These are phyloP conservation scores for Sternotherus odoratus DNA, from an alignment of 2,797 vertebrate genomes.

Conservation along the genomic window DNA sequence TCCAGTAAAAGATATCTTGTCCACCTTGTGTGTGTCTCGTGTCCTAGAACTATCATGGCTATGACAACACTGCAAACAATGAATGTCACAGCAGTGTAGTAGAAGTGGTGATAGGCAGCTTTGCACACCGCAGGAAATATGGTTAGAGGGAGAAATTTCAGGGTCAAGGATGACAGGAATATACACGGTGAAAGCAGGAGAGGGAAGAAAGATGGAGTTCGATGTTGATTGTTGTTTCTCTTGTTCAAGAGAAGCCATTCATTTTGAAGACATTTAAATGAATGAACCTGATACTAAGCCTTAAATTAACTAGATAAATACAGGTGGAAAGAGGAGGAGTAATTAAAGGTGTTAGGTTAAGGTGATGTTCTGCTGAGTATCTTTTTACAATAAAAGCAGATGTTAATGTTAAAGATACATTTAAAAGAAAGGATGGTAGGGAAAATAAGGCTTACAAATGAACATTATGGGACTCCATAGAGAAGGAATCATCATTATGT, in stretches of 20 bases:
- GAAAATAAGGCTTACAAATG: not conserved
- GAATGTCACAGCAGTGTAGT: not conserved
- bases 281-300: not conserved
- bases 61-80: not conserved
- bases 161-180: not conserved
- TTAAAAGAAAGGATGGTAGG: not conserved
- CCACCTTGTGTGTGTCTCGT: not conserved
- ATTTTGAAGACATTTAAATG: not conserved
- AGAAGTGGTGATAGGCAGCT: not conserved
- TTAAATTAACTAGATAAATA: not conserved
- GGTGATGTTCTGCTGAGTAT: not conserved
- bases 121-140: accelerated
- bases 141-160: not conserved
- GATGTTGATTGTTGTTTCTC: not conserved
- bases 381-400: not conserved
- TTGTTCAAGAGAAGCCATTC: accelerated
- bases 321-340: not conserved
- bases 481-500: not conserved
- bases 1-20: not conserved
- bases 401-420: not conserved
- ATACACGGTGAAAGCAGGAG: not conserved
- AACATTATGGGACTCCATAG: not conserved
- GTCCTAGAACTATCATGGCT: not conserved
- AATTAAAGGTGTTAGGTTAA: not conserved
- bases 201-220: not conserved